Base-by-base conservation (phyloP, 2,797 vertebrate species). In the Bradypodion ventrale region DNA sequence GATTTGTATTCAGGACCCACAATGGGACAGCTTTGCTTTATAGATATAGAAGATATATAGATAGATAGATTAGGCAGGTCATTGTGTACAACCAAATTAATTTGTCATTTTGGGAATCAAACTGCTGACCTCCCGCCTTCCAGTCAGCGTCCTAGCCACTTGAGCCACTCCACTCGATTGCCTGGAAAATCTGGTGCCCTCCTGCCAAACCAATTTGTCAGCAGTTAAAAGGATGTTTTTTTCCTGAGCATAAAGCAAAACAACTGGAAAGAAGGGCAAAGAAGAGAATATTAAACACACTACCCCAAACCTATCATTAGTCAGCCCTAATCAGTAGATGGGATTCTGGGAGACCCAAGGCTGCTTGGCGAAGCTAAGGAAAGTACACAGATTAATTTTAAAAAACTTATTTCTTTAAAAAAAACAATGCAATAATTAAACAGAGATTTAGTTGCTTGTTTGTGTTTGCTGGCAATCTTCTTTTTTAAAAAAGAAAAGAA, bases 391-490 rank as follows among this genome's bases (percentile, higher is more conserved):
- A 65, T 77, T 65, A 76, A 76, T n/a, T n/a, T n/a, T n/a, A 62
- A 81, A 85, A 63, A 81, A 85, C 65, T 68, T 69, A 74, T 85
- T 85, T 85, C n/a, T n/a, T n/a, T n/a, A n/a, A n/a, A n/a, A 85
- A 85, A 72, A 21, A 68, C 56, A 73, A 63, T 82, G 21, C 23
- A 16, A 23, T 32, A 68, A 83, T 83, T 83, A 83, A 76, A 62
- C 16, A 10, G 40, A 62, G 44, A 56, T 37, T 7, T 12, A 19
- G 52, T 35, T 49, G 25, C 40, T 40, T n/a, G 4, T 49, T 27
- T 60, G 62, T 32, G 44, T 80, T 65, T 5, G 5, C 27, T 7
- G 15, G 37, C 25, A 25, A 15, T 63, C 16, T 49, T 32, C 82
- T 62, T 32, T 27, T 63, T 65, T 37, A 44, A 23, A 2, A 9